Percentiles rank a stretch among this genome's conserved stretches.
These are phyloP conservation scores for Burhinus bistriatus DNA, from an alignment of 2,113 vertebrate species.

Conservation along the genomic window DNA sequence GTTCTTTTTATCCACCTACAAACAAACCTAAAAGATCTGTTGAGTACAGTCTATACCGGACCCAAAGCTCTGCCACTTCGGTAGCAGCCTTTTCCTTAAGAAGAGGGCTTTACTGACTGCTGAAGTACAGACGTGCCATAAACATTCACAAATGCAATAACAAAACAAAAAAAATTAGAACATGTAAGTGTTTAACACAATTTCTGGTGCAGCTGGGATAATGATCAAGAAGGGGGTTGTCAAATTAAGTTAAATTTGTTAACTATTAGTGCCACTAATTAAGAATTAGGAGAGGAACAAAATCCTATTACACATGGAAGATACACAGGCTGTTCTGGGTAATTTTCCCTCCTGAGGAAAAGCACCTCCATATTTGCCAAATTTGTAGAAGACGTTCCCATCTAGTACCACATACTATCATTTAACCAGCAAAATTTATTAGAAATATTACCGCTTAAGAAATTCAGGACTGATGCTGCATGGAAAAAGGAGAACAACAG, in stretches of 20 bases:
- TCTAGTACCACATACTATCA: background rate
- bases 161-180: background rate
- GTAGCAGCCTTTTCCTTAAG: background rate
- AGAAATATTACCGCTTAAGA: background rate
- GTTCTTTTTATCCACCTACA: background rate
- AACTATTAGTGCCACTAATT: slow-evolving; percentile 12
- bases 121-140: background rate
- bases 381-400: background rate
- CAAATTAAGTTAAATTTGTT: slow-evolving; percentile 12
- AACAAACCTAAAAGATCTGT: background rate
- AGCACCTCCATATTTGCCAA: background rate
- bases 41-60: background rate
- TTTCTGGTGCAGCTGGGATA: background rate
- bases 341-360: background rate
- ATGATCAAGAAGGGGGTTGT: background rate
- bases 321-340: background rate
- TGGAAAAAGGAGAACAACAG: background rate
- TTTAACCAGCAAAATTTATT: background rate
- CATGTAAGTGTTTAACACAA: background rate
- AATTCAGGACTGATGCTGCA: background rate
- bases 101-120: background rate
- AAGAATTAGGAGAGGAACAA: background rate
- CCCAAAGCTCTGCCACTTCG: background rate
- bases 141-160: background rate
- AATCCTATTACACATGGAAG: background rate